These are phyloP conservation scores for Miltochrista miniata DNA, from an alignment of 2,888 invertebrate species.

Conservation along the genomic window DNA sequence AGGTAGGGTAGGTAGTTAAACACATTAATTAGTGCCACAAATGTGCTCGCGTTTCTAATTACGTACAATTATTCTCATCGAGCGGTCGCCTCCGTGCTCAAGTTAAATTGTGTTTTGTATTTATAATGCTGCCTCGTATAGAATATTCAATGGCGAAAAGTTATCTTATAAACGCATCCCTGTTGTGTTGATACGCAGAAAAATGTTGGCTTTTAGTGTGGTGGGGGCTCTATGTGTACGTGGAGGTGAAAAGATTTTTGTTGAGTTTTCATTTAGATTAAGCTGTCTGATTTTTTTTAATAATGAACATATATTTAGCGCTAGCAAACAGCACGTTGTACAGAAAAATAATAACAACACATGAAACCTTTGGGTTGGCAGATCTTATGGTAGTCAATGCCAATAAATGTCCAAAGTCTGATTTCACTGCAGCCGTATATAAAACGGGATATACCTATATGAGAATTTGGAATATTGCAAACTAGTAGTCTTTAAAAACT, in stretches of 20 bases:
- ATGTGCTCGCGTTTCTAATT: constrained; percentile 42
- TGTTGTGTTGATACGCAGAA: constrained; percentile 9
- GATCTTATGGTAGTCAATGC: too few relatives aligned
- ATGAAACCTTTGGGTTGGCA: too few relatives aligned
- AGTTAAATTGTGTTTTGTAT: constrained; percentile 51
- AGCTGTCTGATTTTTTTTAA: neutral
- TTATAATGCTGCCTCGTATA: constrained; percentile 38
- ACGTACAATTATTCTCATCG: constrained; percentile 40
- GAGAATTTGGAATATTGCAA: too few relatives aligned
- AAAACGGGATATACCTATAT: too few relatives aligned
- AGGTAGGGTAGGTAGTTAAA: constrained; percentile 18
- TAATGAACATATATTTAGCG: too few relatives aligned
- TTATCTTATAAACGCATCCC: constrained; percentile 31
- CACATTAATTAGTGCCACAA: constrained; percentile 48
- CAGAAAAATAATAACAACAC: too few relatives aligned
- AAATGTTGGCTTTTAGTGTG: constrained; percentile 9
- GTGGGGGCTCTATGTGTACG: constrained; percentile 8
- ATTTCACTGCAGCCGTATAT: too few relatives aligned
- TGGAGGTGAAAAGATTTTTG: constrained; percentile 4
- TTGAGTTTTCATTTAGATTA: neutral
- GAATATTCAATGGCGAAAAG: constrained; percentile 34
- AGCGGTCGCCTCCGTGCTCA: constrained; percentile 35
- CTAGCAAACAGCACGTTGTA: neutral
- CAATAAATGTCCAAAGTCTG: too few relatives aligned
- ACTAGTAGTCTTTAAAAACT: too few relatives aligned